Evolutionary conservation across 2,113 vertebrate species (phyloP).

Genomic region (Ginglymostoma cirratum): DNA sequence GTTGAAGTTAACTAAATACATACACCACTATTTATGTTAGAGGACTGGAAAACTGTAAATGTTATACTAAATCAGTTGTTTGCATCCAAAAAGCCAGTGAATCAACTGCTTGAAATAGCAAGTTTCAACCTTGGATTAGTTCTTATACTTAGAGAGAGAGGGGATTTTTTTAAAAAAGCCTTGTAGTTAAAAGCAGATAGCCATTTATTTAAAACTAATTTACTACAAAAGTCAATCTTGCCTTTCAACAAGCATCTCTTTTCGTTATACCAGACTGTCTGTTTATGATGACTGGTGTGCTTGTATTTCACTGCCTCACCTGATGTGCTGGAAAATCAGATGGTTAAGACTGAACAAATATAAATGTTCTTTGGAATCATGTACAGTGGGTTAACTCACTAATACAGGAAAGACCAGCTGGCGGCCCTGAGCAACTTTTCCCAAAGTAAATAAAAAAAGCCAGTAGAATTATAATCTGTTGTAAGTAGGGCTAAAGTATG

Average conservation of each 20-base stretch:
- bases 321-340: background rate
- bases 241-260: slow-evolving; percentile 2
- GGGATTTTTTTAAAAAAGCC: background rate
- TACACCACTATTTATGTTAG: background rate
- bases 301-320: background rate
- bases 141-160: background rate
- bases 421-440: background rate
- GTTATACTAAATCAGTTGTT: background rate
- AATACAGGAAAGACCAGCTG: background rate
- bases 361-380: background rate
- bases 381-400: background rate
- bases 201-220: background rate
- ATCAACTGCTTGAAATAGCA: background rate
- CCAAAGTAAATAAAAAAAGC: background rate
- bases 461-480: background rate
- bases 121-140: background rate
- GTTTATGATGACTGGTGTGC: background rate
- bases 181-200: background rate
- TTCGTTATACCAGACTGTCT: background rate
- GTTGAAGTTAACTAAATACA: background rate
- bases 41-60: too few relatives aligned
- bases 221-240: background rate
- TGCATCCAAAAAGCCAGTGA: background rate
- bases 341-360: background rate
- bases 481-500: background rate